Base-by-base conservation (phyloP, 2,888 invertebrate genomes). In the Polydrusus tereticollis region DNA sequence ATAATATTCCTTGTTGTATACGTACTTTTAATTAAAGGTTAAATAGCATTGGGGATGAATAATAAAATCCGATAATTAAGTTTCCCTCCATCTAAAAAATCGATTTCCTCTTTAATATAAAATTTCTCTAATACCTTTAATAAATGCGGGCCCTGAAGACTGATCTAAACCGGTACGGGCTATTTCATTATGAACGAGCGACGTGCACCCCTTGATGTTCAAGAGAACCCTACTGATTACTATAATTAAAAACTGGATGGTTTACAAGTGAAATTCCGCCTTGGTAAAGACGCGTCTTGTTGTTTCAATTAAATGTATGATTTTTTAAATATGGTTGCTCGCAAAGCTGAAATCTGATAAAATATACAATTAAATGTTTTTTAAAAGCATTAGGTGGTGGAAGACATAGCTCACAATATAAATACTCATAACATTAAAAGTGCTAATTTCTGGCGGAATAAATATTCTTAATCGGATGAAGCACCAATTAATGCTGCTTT, bases 81-180 rank as follows among this genome's bases (percentile, higher is more conserved):
- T 69, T 68, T 52, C 33, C 26, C 59, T 41, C 59, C 68, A 50
- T 26, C 67, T 29, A 20, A 58, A 57, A 58, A 47, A 69, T 62
- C 55, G 62, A 62, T 55, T 50, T 29, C 52, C 23, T 43, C 20
- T 41, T 62, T 55, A 62, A 69, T 67, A 67, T 59, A 59, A 68
- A 69, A 69, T 52, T 69, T 69, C 67, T 62, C 62, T 69, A 69
- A 69, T 69, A 69, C 62, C 52, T 62, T 52, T 69, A 69, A 69
- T 69, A 69, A 69, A 60, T 62, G 26, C 7, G 16, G 21, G 1
- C 52, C 52, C 52, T 29, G 14, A 26, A 26, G 26, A 7, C 50
- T 26, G 14, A 50, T 26, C 50, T 50, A 20, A 5, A 23, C 23
- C 50, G 14, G 14, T 26, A 55, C 10, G 29, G 29, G 52, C 52